Evolutionary conservation across 2,797 vertebrate species (phyloP), one percentile per base, ranked within the genome.

Genomic region (Pygocentrus nattereri): DNA sequence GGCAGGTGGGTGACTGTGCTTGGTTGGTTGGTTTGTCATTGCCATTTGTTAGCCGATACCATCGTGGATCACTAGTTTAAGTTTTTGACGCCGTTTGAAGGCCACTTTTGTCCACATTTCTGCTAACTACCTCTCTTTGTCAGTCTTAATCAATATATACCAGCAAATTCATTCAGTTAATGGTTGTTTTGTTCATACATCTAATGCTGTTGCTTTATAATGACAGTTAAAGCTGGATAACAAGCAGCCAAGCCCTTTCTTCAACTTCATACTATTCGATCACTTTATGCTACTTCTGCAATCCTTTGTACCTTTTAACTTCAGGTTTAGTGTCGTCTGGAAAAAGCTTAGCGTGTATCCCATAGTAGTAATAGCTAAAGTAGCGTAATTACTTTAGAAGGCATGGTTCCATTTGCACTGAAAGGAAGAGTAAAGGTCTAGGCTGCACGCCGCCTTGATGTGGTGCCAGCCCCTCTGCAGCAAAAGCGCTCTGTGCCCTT

Each of bases 381-480:
- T 30, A 59, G 62, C 38, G 41, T 61, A 64, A 69, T 41, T 81
- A 58, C 52, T 80, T 52, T 70, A 65, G 69, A 81, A 74, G 59
- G 76, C 59, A 81, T 27, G 6, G 74, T 44, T 79, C 76, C 74
- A 31, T 68, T 80, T 73, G 74, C 50, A 72, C 71, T 70, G 50
- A 34, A 77, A 68, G 21, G 25, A 56, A 50, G 41, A 79, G 52
- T 30, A 69, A 71, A 69, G 52, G 61, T 78, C 78, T 61, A 30
- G 27, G 54, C 19, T 62, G 21, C 12, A 23, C 59, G 77, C 15
- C 41, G 59, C 65, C 38, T 72, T 82, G 76, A 81, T 84, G 65
- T 80, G 54, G 76, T 81, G 72, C 78, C 79, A 85, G 68, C 44
- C 34, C 15, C 18, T 71, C 18, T 80, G 75, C 23, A 74, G 80